These are phyloP conservation scores for Drosophila buzzatii DNA, from an alignment of 2,888 invertebrate species.

Conservation along the genomic window DNA sequence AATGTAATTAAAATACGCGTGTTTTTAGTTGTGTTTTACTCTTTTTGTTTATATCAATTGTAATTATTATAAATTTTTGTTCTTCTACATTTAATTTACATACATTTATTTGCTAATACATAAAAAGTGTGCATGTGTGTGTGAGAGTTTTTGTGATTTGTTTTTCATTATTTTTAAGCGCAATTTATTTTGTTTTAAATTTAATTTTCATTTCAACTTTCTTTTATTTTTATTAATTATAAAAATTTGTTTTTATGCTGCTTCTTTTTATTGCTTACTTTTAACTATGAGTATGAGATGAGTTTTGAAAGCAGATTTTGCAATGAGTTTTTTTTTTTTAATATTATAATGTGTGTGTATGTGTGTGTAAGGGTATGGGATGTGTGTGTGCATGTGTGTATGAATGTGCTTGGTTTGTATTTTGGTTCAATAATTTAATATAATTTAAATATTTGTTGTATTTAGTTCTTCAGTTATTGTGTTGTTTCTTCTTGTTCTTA, in stretches of 20 bases:
- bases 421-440: conserved; percentile 77
- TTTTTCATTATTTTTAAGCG: conserved; percentile 36
- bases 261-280: conserved; percentile 59
- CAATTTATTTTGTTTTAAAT: conserved; percentile 15
- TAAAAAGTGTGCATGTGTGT: conserved; percentile 41
- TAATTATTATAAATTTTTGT: conserved; percentile 44
- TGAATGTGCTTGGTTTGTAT: conserved; percentile 63
- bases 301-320: conserved; percentile 78
- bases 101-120: conserved; percentile 62
- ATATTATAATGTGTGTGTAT: conserved; percentile 25
- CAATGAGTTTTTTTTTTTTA: conserved; percentile 60
- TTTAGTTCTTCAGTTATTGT: conserved; percentile 39
- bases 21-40: conserved; percentile 21
- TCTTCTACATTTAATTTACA: conserved; percentile 61
- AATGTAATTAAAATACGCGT: conserved; percentile 73
- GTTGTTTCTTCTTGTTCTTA: conserved; percentile 34
- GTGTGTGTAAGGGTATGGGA: conserved; percentile 22
- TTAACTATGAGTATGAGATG: conserved; percentile 78
- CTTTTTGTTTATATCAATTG: conserved; percentile 36
- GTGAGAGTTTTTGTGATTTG: conserved; percentile 5
- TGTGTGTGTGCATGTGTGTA: conserved; percentile 25
- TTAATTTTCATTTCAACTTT: conserved; percentile 36
- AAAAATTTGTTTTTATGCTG: conserved; percentile 16
- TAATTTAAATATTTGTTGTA: conserved; percentile 58
- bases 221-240: conserved; percentile 7